Conservation (phyloP, 2,888 invertebrate species). For the Andrena bicolor region DNA sequence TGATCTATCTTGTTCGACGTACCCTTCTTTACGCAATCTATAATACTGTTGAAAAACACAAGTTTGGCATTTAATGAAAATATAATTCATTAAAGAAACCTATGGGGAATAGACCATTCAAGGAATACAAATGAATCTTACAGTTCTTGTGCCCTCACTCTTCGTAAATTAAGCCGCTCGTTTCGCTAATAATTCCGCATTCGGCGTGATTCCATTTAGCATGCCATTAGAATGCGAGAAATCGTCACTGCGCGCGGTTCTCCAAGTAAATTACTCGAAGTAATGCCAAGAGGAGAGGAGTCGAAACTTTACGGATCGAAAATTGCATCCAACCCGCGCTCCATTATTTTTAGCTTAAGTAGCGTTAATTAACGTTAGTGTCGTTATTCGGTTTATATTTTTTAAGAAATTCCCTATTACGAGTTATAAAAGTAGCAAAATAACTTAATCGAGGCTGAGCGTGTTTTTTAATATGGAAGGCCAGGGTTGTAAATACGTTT, state of each 20-base stretch:
- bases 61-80: constrained; percentile 5
- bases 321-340: constrained; percentile 15
- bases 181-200: constrained; percentile 15
- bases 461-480: constrained; percentile 76
- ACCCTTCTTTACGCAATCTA: constrained; percentile 30
- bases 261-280: background rate
- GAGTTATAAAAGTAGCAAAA: constrained; percentile 84
- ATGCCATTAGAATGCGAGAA: background rate
- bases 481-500: constrained; percentile 65
- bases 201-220: background rate
- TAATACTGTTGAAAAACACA: constrained; percentile 41
- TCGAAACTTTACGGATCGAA: constrained; percentile 7
- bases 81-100: constrained; percentile 15
- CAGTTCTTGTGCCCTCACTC: constrained; percentile 24
- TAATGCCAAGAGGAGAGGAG: background rate
- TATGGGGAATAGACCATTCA: background rate
- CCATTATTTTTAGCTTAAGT: constrained; percentile 39
- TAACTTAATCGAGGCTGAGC: constrained; percentile 83
- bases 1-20: constrained; percentile 22
- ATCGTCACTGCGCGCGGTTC: background rate
- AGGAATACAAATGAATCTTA: constrained; percentile 23
- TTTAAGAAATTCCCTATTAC: constrained; percentile 56
- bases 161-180: constrained; percentile 33
- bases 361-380: constrained; percentile 50
- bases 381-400: constrained; percentile 43